Evolutionary conservation across 2,888 invertebrate species (phyloP), one percentile per base, ranked within the genome.

Genomic region (Rotaria magnacalcarata): DNA sequence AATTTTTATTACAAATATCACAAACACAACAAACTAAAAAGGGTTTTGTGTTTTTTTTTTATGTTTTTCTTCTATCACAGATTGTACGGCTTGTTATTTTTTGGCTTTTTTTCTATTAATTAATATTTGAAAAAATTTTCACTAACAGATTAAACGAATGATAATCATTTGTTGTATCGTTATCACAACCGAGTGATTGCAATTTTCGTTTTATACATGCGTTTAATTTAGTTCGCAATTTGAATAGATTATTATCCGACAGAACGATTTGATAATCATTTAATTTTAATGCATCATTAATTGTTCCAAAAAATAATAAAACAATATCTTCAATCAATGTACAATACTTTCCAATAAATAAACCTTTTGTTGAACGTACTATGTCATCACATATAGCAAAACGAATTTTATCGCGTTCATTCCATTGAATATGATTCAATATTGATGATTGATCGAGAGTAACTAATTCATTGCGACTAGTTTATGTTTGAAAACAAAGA

Each of bases 191-290:
- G 34, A 80, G 80, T n/a, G 80, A 43, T n/a, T 80, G 80, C 34
- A 80, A 80, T 80, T 80, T 80, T 80, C 47, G 34, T 80, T 21
- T 24, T 43, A 80, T n/a, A 80, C 47, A 47, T 11, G 80, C 43
- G 47, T 80, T 80, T n/a, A 43, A 80, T 80, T 80, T 80, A 4
- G n/a, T 80, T 80, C 80, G 21, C 16, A 80, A 80, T 80, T 80
- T 80, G n/a, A 11, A 80, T 43, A 80, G 47, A 47, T 43, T 47
- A 43, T 47, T 47, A 47, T 47, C 80, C 11, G 47, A n/a, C 47
- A 47, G n/a, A n/a, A 47, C 19, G 3, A 47, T 80, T 80, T 80
- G 24, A 43, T 43, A 47, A 24, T 80, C 47, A 80, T 80, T 80
- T 19, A 80, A n/a, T 80, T 43, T 80, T 2, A 80, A 80, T 47